Percentiles rank a stretch among this genome's conserved stretches.
These are phyloP conservation scores for Panulirus ornatus DNA, from an alignment of 1,140 invertebrate genomes.

Conservation along the genomic window DNA sequence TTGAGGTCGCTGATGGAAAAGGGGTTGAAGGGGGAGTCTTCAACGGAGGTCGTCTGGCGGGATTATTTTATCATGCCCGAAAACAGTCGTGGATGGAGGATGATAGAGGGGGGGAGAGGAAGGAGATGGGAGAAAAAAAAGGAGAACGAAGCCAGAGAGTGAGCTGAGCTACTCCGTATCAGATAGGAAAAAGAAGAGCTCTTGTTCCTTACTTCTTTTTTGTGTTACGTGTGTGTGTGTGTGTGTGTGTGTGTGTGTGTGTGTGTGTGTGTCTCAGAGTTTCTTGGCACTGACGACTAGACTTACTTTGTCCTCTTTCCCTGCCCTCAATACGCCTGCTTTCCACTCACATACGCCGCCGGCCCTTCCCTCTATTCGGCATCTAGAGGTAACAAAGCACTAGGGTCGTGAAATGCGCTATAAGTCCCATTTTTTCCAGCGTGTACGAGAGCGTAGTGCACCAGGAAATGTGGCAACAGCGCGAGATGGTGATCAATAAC, in stretches of 20 bases:
- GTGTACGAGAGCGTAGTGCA: neutral
- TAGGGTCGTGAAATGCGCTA: neutral
- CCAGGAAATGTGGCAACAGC: constrained; percentile 45
- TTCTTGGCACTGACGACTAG: neutral
- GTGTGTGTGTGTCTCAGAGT: constrained; percentile 2
- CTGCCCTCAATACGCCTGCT: neutral
- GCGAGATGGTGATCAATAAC: constrained; percentile 74
- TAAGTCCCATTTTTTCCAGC: neutral
- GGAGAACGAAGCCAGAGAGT: neutral
- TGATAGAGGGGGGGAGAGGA: neutral
- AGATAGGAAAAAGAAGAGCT: constrained; percentile 25
- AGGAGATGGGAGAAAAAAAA: neutral
- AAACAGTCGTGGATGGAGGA: neutral
- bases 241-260: constrained; percentile 4
- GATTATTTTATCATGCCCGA: neutral
- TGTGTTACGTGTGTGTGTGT: neutral
- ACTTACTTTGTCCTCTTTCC: neutral
- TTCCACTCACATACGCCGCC: too few relatives aligned
- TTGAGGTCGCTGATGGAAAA: neutral
- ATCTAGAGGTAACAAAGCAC: neutral
- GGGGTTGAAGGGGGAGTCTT: neutral
- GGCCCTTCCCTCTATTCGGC: neutral
- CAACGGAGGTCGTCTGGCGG: neutral
- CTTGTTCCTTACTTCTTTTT: neutral
- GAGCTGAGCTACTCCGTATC: constrained; percentile 9